Evolutionary conservation across 2,888 invertebrate genomes (phyloP), one percentile per base, ranked within the genome.

Genomic region (Mythimna ferrago): DNA sequence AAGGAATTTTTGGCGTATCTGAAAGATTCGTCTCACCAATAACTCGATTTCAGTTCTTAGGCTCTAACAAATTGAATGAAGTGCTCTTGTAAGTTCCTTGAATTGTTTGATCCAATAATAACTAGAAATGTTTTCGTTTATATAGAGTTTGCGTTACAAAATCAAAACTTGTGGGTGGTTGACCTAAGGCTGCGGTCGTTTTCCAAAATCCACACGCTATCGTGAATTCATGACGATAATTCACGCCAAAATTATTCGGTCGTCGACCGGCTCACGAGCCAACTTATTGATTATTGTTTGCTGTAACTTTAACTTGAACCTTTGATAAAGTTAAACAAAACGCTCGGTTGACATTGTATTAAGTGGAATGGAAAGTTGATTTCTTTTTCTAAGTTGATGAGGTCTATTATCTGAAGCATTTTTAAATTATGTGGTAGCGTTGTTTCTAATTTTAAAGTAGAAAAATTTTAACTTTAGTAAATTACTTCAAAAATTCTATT

Each of bases 161-260:
- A 76, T 76, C 77, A 66, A 70, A 78, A 76, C 76, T 84, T 77
- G 51, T 74, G 78, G 87, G 90, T 91, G 85, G 85, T 80, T 89
- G 91, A 91, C 89, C 91, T 86, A 78, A 82, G 82, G 82, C 76
- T 82, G 81, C 78, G 85, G 83, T 76, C 80, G 84, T 90, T 78
- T 89, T 88, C 87, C 82, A 90, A 92, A 92, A 91, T 87, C 88
- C 91, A 90, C 88, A 90, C 76, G 87, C 87, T 88, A 92, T 92
- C 92, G 92, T 92, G 44, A 44, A 44, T 44, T 44, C 44, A 44
- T 44, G 92, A 92, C 90, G 85, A 89, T 92, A 92, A 90, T 92
- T 92, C 91, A 91, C 90, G 93, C 92, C 88, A 92, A 93, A 91
- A 91, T 92, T 90, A 91, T 89, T 85, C 91, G 92, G 92, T 90